Evolutionary conservation across 2,113 vertebrate genomes (phyloP), one percentile per base, ranked within the genome.

Genomic region (Salvelinus fontinalis): DNA sequence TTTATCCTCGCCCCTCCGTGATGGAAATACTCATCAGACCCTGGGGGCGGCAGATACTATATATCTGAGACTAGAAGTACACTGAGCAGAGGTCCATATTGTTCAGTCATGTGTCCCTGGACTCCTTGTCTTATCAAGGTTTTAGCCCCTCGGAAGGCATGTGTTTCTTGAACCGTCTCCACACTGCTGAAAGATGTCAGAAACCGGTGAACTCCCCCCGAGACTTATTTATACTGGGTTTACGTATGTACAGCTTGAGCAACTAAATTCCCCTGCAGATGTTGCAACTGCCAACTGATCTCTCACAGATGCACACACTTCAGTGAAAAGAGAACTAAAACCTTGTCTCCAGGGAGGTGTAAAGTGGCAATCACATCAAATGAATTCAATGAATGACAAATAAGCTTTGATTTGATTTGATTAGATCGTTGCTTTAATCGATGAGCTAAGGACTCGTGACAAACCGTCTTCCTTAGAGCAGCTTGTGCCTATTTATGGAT

Each of bases 11-110:
- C 14, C 9, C 5, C 18, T 67, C 44, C 8, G n/a, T 54, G 60
- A 70, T 78, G 31, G 75, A 84, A 87, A 81, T 71, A 80, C 81
- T 78, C 24, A 31, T 72, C 39, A 69, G 62, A 22, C 48, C 64
- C n/a, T 72, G 11, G 14, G 34, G 34, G 24, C 48, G 60, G 14
- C 14, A 54, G 14, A 54, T 54, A 44, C 9, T 44, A 2, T 67
- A 77, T 60, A 80, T 75, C 66, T 31, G 9, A 81, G 70, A 68
- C 9, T 5, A 67, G 34, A 3, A 7, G 67, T 16, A 65, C 26
- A 54, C 51, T 79, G 66, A 6, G 4, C 2, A 67, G 65, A 34
- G 49, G n/a, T 27, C 22, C 18, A n/a, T 0, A 0, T 64, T 24
- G 70, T 9, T 20, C 44, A 27, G 44, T 22, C 22, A 51, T 0